phyloP scores from a whole-genome alignment of 2,797 vertebrate species.

The Rhabdophis nuchalis region DNA sequence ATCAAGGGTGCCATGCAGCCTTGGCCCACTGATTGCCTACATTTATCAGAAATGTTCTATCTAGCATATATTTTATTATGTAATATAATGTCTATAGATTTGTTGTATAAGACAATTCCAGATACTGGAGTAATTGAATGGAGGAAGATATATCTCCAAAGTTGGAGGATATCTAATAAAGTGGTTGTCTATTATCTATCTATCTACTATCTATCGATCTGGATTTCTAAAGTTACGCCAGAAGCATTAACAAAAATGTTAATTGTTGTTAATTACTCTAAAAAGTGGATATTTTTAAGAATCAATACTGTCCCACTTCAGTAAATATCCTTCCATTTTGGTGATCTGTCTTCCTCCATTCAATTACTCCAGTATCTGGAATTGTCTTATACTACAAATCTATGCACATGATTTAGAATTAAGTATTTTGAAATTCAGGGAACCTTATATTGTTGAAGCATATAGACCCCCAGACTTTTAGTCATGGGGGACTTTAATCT shows the following conservation, averaged over 20 bases:
- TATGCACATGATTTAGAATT: neutral
- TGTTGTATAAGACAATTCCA: neutral
- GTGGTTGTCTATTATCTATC: neutral
- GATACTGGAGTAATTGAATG: slow-evolving; percentile 13
- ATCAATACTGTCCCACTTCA: slow-evolving; percentile 46
- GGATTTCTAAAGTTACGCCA: slow-evolving; percentile 48
- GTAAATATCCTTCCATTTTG: slow-evolving; percentile 35
- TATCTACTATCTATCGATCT: neutral
- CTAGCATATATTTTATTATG: no score
- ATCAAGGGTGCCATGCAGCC: neutral
- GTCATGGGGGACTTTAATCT: no score
- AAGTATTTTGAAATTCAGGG: neutral
- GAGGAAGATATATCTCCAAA: slow-evolving; percentile 32
- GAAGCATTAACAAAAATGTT: slow-evolving; percentile 37
- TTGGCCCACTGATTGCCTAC: neutral
- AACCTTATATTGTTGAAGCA: neutral
- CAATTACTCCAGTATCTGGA: slow-evolving; percentile 20
- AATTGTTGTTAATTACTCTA: slow-evolving; percentile 44
- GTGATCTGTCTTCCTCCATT: slow-evolving; percentile 19
- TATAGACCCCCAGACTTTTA: no score
- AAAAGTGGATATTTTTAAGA: slow-evolving; percentile 54
- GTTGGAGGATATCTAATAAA: slow-evolving; percentile 40
- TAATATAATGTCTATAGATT: neutral
- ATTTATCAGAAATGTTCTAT: neutral
- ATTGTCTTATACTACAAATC: neutral